These are phyloP conservation scores for Diarsia brunnea DNA, from an alignment of 2,888 invertebrate genomes.

Conservation along the genomic window DNA sequence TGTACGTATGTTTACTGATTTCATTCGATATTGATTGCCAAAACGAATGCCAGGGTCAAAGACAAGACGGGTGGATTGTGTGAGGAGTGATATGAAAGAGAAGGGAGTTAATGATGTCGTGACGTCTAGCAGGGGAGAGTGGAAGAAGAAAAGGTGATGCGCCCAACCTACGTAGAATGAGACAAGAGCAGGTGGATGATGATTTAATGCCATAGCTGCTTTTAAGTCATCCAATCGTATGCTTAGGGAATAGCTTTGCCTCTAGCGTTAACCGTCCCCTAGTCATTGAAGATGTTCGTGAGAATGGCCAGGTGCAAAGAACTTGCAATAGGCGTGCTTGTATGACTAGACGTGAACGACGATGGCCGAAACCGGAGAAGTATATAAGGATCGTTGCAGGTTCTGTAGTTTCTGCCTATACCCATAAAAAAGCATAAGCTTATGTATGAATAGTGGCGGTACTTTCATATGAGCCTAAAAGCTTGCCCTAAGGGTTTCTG, in stretches of 20 bases:
- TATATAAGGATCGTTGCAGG: too few species aligned
- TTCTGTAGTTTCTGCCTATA: background rate
- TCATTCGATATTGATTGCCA: background rate
- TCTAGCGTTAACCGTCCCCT: background rate
- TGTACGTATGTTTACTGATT: background rate
- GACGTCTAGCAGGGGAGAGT: too few species aligned
- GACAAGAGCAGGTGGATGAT: too few species aligned
- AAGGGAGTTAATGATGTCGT: too few species aligned
- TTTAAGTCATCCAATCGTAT: background rate
- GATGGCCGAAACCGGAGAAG: background rate
- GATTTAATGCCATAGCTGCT: background rate
- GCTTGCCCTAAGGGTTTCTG: background rate
- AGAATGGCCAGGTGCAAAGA: background rate
- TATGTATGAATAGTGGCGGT: background rate
- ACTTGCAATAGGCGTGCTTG: background rate
- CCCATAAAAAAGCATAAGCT: background rate
- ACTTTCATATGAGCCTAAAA: background rate
- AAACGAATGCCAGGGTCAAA: too few species aligned
- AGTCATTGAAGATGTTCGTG: background rate
- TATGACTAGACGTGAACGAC: background rate
- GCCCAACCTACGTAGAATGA: too few species aligned
- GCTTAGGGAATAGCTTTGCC: background rate
- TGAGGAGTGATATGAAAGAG: too few species aligned
- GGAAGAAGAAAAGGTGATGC: too few species aligned
- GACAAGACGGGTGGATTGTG: too few species aligned